phyloP scores from a whole-genome alignment of 2,888 invertebrate species.

The Leucophenga maculata region DNA sequence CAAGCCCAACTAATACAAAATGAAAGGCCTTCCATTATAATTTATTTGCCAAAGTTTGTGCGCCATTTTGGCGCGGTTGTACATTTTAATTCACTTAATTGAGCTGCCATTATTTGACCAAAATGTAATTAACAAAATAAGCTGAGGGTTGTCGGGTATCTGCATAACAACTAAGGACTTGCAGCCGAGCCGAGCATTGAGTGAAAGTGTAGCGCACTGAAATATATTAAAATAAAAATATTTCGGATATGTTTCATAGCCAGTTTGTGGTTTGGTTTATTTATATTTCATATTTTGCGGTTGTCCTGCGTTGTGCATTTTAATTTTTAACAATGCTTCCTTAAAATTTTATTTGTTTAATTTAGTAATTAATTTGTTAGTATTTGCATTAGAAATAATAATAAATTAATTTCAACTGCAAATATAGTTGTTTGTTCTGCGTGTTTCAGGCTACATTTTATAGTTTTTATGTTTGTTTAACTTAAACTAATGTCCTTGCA shows the following conservation, averaged over 20 bases:
- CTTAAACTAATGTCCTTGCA: too few species aligned
- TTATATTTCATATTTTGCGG: slow-evolving; percentile 14
- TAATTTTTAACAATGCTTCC: slow-evolving; percentile 27
- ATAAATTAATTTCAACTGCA: too few species aligned
- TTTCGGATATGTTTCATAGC: not conserved
- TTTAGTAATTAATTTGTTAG: slow-evolving; percentile 57
- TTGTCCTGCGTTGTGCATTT: slow-evolving; percentile 5
- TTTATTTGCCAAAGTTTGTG: slow-evolving; percentile 20
- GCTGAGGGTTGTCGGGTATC: slow-evolving; percentile 29
- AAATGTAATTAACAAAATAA: slow-evolving; percentile 67
- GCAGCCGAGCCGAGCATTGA: not conserved
- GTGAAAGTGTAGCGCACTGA: slow-evolving; percentile 15
- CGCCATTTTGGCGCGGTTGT: slow-evolving; percentile 24
- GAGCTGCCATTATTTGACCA: slow-evolving; percentile 70
- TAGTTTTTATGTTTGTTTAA: too few species aligned
- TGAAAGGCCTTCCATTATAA: slow-evolving; percentile 5
- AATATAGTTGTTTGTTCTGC: too few species aligned
- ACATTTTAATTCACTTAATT: slow-evolving; percentile 67
- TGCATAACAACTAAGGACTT: not conserved
- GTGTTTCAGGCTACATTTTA: too few species aligned
- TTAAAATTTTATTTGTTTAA: slow-evolving; percentile 49
- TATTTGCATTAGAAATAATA: too few species aligned
- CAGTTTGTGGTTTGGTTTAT: not conserved
- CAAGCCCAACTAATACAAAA: slow-evolving; percentile 28
- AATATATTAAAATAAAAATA: not conserved